Evolutionary conservation across 1,140 invertebrate species (phyloP), one percentile per base, ranked within the genome.

Genomic region (Penaeus indicus): DNA sequence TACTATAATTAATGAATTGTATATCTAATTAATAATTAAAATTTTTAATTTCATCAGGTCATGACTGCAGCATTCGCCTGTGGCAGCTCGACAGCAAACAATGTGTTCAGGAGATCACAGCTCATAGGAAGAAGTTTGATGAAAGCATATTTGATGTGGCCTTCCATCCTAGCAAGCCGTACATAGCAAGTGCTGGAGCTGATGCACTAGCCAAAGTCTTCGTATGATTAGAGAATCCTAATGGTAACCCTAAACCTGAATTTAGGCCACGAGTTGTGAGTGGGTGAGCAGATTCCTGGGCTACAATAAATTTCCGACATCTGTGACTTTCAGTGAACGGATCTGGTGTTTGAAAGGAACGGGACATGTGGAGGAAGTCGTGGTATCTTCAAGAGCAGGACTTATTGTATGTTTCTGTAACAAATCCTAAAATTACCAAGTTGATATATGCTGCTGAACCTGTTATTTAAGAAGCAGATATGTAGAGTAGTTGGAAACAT

Each of bases 61-160:
- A 99, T 94, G 99, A 99, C 94, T 99, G 98, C 95, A 99, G 98
- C 93, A 97, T 99, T 94, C 95, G 99, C 93, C 95, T 99, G 92
- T 99, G 99, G 99, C 98, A 99, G 94, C 96, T 99, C 93, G 98
- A 99, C 94, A 99, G 97, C 94, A 98, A 98, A 93, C 98, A 97
- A 84, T 99, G 98, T 94, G 97, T 99, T 91, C 98, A 99, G 94
- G 99, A 99, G 94, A 99, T 99, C 92, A 99, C 99, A 69, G 98
- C 98, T 90, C 99, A 99, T 94, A 95, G 98, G 90, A 99, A 99
- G 94, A 99, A 99, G 94, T 99, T 99, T 94, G 98, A 99, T 93
- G 98, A 99, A 94, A 97, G 98, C 92, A 99, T 99, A 94, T 96
- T 99, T 92, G 98, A 99, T 93, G 99, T 99, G 89, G 98, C 98